Evolutionary conservation across 2,888 invertebrate genomes (phyloP), one percentile per base, ranked within the genome.

Genomic region (Drosophila prolongata): DNA sequence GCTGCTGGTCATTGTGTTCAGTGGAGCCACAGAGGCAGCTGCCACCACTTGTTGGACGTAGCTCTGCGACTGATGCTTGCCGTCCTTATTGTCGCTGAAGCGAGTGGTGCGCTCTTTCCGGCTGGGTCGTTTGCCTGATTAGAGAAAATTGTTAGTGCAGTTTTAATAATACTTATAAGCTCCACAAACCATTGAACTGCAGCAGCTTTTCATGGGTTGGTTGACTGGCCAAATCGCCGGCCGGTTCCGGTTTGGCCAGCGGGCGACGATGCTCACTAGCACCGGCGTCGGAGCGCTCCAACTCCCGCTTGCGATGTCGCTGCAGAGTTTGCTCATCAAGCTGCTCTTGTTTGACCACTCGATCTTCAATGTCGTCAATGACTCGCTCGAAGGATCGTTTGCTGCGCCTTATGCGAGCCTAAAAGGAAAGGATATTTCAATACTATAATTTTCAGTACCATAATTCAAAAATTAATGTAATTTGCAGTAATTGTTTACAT

Each of bases 301-400:
- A 66, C 55, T 90, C 89, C 24, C 73, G 46, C 43, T 83, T 82
- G n/a, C 82, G 86, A 19, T 88, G 79, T 14, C 87, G 72, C 54
- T 89, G 89, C 27, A 91, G 55, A 24, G 81, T 89, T 47, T 87
- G 90, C 60, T 92, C 93, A 43, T 93, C 93, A 50, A 93, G 92
- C 81, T 93, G 93, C 80, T 95, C 95, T 10, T 94, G 95, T 76
- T 94, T 94, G 3, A 95, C 93, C 73, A 96, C 93, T 90, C 91
- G 93, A 47, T 95, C 95, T 90, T 96, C 96, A 76, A 96, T 96
- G 88, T 96, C 96, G 55, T 95, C 94, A 87, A 96, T 94, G n/a
- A 95, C 95, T 80, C 95, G 95, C 89, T 95, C 94, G 92, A 96
- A 96, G 54, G 96, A 95, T 60, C 93, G 93, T 79, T 95, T 94